Base-by-base conservation (phyloP, 2,888 invertebrate genomes). In the Idaea straminata region DNA sequence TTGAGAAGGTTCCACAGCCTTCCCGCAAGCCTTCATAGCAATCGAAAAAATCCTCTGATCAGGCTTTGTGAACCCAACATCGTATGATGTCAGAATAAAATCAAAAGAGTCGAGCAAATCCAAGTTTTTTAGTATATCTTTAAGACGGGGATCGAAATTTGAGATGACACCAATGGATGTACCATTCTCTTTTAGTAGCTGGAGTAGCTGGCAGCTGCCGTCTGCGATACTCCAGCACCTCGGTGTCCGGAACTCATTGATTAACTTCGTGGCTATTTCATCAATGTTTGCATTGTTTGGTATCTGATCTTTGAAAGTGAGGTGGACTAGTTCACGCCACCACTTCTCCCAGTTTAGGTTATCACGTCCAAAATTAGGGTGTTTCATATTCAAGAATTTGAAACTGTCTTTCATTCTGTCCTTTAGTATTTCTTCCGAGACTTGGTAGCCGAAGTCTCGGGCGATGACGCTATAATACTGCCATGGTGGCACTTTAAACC, bases 81-180 rank as follows among this genome's bases (percentile, higher is more conserved):
- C 94, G 79, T 97, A 97, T 0, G 98, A 98, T 5, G 96, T 95
- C 13, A 98, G 71, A 61, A 98, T 92, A 88, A 98, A 98, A 72
- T 96, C 94, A 86, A 98, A 97, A 81, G 95, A 95, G 64, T 95
- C 88, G 62, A 93, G 82, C n/a, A 98, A 85, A 65, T 94, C 94
- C 57, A 96, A 91, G 75, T 95, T 95, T 15, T 87, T 75, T 64
- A 98, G 90, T 70, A 98, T 94, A 5, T 92, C 89, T 68, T 95
- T 92, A 3, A 98, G 89, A 38, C 98, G 93, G 38, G 97, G 96
- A 89, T 98, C 98, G 88, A 96, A 97, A 87, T 98, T 98, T 5
- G 98, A 97, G 73, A 98, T 95, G 0, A 98, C 94, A 4, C 98
- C 98, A 60, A 98, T 74, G 5, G 83, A 76, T 15, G 94, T 77